phyloP scores from a whole-genome alignment of 2,113 vertebrate genomes.

The Guaruba guarouba region DNA sequence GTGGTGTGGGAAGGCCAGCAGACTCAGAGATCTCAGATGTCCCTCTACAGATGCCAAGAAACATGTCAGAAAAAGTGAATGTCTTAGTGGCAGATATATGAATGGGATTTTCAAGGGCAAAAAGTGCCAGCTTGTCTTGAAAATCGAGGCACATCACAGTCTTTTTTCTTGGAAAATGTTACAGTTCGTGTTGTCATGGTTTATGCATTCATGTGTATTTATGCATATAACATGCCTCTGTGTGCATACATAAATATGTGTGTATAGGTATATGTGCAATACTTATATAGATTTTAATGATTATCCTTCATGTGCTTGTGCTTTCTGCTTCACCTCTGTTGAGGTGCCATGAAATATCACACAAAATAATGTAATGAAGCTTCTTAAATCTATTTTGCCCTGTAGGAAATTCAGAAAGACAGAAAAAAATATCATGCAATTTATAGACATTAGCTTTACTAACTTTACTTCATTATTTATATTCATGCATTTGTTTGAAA shows the following conservation, averaged over 20 bases:
- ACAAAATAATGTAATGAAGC: background rate
- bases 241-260: too few relatives aligned
- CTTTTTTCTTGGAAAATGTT: background rate
- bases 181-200: background rate
- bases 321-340: background rate
- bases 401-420: background rate
- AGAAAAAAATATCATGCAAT: background rate
- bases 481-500: background rate
- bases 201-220: background rate
- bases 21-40: background rate
- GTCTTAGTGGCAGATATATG: background rate
- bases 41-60: background rate
- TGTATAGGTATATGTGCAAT: background rate
- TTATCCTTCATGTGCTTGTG: background rate
- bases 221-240: background rate
- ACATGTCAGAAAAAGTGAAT: fast-evolving
- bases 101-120: background rate
- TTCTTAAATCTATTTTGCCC: background rate
- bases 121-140: background rate
- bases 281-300: background rate
- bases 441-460: background rate
- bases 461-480: background rate
- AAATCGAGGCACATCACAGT: background rate
- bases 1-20: background rate
- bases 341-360: background rate